These are phyloP conservation scores for Saccostrea cuccullata DNA, from an alignment of 1,140 invertebrate genomes.

Conservation along the genomic window DNA sequence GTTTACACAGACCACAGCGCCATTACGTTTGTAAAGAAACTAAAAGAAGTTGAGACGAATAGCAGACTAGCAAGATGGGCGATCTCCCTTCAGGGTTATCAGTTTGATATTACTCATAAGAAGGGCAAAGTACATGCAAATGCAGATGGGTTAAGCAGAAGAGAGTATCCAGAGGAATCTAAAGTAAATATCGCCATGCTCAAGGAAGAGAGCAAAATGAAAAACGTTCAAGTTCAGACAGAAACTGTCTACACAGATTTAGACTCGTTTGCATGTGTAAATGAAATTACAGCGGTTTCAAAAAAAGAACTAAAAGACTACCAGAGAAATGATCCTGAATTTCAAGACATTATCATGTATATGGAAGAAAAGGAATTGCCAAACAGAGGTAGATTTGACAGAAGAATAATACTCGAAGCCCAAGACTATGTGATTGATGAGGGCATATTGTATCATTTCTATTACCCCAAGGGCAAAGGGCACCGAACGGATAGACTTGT, in stretches of 20 bases:
- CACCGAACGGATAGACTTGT: slow-evolving; percentile 13
- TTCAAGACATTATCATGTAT: slow-evolving; percentile 17
- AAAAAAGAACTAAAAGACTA: slow-evolving; percentile 1
- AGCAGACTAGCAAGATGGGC: slow-evolving; percentile 53
- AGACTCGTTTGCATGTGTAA: too few relatives aligned
- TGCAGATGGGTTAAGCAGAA: too few relatives aligned
- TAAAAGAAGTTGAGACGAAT: background rate
- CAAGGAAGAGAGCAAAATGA: too few relatives aligned
- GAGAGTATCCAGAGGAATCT: too few relatives aligned
- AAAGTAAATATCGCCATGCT: too few relatives aligned
- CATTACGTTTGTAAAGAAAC: too few relatives aligned
- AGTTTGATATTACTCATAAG: slow-evolving; percentile 43
- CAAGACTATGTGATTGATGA: slow-evolving; percentile 45
- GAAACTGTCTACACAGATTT: too few relatives aligned
- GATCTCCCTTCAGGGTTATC: slow-evolving; percentile 45
- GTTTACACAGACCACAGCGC: too few relatives aligned
- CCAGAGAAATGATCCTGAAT: slow-evolving; percentile 5
- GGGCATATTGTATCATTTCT: slow-evolving; percentile 44
- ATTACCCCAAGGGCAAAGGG: slow-evolving; percentile 26
- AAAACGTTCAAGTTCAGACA: too few relatives aligned
- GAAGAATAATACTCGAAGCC: slow-evolving; percentile 19
- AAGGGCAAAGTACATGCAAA: background rate
- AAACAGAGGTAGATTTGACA: background rate
- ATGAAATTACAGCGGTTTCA: too few relatives aligned
- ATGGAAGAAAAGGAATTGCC: background rate